These are phyloP conservation scores for Trididemnum clinides DNA, from an alignment of 23 tunicate genomes.

Conservation along the genomic window DNA sequence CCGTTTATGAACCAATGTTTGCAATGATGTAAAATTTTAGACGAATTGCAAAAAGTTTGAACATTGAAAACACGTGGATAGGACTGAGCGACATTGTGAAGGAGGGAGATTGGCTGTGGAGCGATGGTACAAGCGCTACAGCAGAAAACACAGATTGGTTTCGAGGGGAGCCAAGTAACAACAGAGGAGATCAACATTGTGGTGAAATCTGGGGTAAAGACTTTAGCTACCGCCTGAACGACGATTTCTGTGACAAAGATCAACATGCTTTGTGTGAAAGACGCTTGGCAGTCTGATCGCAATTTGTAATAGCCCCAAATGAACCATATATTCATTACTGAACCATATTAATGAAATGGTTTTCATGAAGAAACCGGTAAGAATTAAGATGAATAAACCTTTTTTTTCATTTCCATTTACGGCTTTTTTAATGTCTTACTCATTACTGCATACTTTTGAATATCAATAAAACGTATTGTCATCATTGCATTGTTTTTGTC, in stretches of 20 bases:
- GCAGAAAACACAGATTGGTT: conserved; percentile 7
- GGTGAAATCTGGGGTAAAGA: conserved; percentile 23
- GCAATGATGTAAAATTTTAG: neutral
- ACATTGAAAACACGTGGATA: conserved; percentile 21
- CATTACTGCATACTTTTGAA: too few species aligned
- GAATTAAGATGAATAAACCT: too few species aligned
- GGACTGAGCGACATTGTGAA: neutral
- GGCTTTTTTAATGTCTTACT: too few species aligned
- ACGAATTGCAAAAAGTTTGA: neutral
- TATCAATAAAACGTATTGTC: too few species aligned
- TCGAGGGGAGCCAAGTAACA: conserved; percentile 31
- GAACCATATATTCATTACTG: too few species aligned
- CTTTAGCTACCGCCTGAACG: neutral
- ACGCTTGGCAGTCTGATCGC: neutral
- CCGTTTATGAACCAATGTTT: too few species aligned
- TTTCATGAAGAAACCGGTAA: too few species aligned
- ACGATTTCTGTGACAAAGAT: neutral
- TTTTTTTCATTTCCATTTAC: too few species aligned
- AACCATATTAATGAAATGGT: too few species aligned
- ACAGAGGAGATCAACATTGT: conserved; percentile 20
- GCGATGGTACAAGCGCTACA: neutral
- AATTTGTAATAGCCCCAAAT: too few species aligned
- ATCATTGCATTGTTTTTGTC: too few species aligned
- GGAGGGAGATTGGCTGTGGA: conserved; percentile 15
- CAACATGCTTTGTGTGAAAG: conserved; percentile 22